Evolutionary conservation across 2,888 invertebrate species (phyloP).

Genomic region (Nomada lathburiana): DNA sequence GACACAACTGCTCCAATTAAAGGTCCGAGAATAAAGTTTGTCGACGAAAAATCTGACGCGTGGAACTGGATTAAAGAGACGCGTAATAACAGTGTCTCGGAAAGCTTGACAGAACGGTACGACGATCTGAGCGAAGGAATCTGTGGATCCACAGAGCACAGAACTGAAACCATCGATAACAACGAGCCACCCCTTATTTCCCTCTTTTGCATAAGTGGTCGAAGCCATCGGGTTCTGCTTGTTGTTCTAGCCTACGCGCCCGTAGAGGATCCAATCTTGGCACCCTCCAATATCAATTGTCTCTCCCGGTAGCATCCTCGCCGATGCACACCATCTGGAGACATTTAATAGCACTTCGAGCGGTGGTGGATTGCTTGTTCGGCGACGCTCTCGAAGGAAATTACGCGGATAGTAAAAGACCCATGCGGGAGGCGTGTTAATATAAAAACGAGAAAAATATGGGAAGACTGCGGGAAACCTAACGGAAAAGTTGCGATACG

Average conservation of each 20-base stretch:
- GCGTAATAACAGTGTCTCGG: no score
- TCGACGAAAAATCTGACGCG: neutral
- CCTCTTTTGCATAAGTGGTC: constrained; percentile 53
- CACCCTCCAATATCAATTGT: constrained; percentile 62
- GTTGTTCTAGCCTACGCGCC: constrained; percentile 59
- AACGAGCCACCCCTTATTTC: constrained; percentile 25
- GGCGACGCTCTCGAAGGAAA: neutral
- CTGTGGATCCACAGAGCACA: neutral
- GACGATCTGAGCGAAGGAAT: neutral
- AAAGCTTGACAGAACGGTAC: constrained; percentile 14
- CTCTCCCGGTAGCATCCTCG: neutral
- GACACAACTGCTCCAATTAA: no score
- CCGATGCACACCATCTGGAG: constrained; percentile 61
- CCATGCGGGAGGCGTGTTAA: neutral
- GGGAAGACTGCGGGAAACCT: no score
- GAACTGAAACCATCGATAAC: constrained; percentile 38
- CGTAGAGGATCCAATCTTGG: constrained; percentile 64
- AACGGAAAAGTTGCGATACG: no score
- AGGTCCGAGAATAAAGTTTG: no score
- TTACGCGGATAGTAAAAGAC: neutral
- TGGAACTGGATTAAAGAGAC: neutral
- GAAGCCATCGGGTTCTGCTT: constrained; percentile 49
- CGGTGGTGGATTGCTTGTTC: constrained; percentile 58
- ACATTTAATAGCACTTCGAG: constrained; percentile 55
- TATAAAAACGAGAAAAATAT: no score